Percentiles rank a stretch among this genome's conserved stretches.
phyloP scores from a whole-genome alignment of 2,113 vertebrate species.

The Deroptyus accipitrinus region DNA sequence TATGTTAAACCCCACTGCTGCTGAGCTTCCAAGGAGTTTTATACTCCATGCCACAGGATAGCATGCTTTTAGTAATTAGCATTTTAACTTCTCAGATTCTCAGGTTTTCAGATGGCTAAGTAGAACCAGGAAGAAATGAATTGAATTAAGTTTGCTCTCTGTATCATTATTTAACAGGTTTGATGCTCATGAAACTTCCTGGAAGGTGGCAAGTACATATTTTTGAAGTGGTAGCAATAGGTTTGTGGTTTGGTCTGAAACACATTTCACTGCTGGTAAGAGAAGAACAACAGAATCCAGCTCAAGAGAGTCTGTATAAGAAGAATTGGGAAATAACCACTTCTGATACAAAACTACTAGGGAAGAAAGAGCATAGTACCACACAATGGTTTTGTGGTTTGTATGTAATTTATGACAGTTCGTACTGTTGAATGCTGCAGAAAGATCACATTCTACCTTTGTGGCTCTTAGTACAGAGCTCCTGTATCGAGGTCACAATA shows the following conservation, averaged over 20 bases:
- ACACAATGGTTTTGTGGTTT: not conserved
- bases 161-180: not conserved
- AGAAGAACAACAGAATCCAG: not conserved
- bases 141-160: not conserved
- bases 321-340: not conserved
- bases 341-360: not conserved
- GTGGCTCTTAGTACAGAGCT: not conserved
- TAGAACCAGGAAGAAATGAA: not conserved
- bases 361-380: not conserved
- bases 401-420: not conserved
- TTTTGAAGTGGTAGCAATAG: not conserved
- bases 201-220: not conserved
- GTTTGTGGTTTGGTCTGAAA: not conserved
- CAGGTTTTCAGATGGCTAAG: not conserved
- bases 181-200: not conserved
- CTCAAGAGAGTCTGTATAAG: not conserved
- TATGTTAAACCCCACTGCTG: not conserved
- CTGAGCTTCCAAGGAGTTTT: not conserved
- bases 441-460: not conserved
- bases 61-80: not conserved
- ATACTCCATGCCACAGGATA: not conserved
- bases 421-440: not conserved
- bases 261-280: not conserved
- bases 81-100: not conserved
- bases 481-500: fast-evolving